These are phyloP conservation scores for Plusia festucae DNA, from an alignment of 2,888 invertebrate genomes.

Conservation along the genomic window DNA sequence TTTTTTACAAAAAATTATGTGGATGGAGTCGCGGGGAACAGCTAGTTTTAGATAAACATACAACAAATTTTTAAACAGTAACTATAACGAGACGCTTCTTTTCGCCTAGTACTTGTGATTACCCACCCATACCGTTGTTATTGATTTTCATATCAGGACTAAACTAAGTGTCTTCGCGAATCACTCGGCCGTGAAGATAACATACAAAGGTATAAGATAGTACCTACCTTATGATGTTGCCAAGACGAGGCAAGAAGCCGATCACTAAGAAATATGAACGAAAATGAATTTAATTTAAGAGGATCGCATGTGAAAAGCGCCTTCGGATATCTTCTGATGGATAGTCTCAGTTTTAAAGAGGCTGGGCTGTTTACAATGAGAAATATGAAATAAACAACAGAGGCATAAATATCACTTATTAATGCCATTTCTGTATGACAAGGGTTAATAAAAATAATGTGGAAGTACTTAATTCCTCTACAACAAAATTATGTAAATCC, in stretches of 20 bases:
- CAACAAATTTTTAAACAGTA: neutral
- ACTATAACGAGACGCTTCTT: neutral
- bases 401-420: too few relatives aligned
- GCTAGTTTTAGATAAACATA: neutral
- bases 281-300: conserved; percentile 24
- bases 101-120: neutral
- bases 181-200: neutral
- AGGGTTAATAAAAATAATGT: too few relatives aligned
- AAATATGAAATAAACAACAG: too few relatives aligned
- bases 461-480: neutral
- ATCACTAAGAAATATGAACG: conserved; percentile 27
- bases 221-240: neutral
- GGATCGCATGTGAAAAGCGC: conserved; percentile 12
- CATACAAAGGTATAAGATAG: neutral
- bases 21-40: too few relatives aligned
- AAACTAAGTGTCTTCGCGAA: neutral
- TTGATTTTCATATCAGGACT: neutral
- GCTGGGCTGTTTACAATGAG: too few relatives aligned
- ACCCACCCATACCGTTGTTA: neutral
- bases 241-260: conserved; percentile 10
- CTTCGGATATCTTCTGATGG: neutral
- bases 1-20: too few relatives aligned
- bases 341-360: neutral
- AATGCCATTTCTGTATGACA: too few relatives aligned
- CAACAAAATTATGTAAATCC: neutral